Conservation (phyloP, 1,140 invertebrate species). For the Drosophila auraria region DNA sequence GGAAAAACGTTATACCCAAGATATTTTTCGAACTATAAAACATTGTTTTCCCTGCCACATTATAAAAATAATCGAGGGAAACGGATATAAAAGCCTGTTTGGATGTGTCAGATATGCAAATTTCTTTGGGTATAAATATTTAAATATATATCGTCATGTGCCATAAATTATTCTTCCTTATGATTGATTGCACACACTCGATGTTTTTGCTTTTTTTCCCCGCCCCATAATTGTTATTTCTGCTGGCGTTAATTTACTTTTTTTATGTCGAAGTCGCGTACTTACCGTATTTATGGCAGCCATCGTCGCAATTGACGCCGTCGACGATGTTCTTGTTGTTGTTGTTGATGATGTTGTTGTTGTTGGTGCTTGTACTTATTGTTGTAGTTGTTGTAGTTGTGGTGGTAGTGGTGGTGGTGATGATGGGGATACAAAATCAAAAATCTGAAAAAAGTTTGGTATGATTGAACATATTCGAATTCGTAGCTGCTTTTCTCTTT, state of each 20-base stretch:
- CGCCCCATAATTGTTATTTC: conserved; percentile 38
- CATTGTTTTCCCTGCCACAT: background rate
- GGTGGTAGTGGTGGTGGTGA: conserved; percentile 78
- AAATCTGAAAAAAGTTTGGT: conserved; percentile 81
- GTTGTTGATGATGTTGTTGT: conserved; percentile 44
- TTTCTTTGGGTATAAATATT: conserved; percentile 23
- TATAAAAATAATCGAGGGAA: conserved; percentile 6
- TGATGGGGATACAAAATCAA: conserved; percentile 84
- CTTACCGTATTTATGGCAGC: conserved; percentile 85
- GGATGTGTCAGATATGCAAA: conserved; percentile 41
- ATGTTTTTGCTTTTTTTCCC: conserved; percentile 22
- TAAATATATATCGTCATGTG: conserved; percentile 20
- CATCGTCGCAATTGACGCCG: conserved; percentile 82
- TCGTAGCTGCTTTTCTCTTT: conserved; percentile 35
- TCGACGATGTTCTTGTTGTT: conserved; percentile 67
- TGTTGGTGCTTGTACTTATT: conserved; percentile 65
- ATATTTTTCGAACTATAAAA: background rate
- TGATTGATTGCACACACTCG: conserved; percentile 64
- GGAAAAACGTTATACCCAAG: background rate
- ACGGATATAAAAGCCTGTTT: conserved; percentile 28
- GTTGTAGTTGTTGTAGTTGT: conserved; percentile 71
- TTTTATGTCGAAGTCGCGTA: conserved; percentile 55
- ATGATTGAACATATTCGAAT: conserved; percentile 79
- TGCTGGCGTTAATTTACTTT: conserved; percentile 42
- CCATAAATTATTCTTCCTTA: conserved; percentile 48